These are phyloP conservation scores for Aethes cnicana DNA, from an alignment of 2,888 invertebrate genomes.

Conservation along the genomic window DNA sequence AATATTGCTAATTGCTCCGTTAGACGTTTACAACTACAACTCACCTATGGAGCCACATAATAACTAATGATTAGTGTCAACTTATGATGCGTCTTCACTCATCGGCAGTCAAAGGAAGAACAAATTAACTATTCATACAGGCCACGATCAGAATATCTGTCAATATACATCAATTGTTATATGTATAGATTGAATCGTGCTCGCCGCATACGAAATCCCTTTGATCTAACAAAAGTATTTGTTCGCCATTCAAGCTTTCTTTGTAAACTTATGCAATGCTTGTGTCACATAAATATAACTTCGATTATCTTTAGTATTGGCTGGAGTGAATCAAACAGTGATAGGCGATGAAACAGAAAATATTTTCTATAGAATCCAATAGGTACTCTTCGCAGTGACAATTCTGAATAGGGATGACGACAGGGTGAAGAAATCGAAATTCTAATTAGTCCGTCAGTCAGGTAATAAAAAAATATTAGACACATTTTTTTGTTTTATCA, in stretches of 20 bases:
- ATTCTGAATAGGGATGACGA: no score
- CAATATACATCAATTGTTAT: constrained; percentile 50
- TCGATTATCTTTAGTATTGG: constrained; percentile 39
- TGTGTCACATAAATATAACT: constrained; percentile 48
- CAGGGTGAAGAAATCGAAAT: no score
- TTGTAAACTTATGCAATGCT: constrained; percentile 62
- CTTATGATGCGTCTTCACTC: constrained; percentile 40
- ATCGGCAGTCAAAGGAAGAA: constrained; percentile 33
- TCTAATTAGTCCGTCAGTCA: no score
- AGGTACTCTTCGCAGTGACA: no score
- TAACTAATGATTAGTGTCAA: constrained; percentile 61
- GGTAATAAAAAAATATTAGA: no score
- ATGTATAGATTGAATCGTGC: constrained; percentile 40
- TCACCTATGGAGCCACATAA: constrained; percentile 41
- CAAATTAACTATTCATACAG: constrained; percentile 42
- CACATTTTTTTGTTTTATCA: no score
- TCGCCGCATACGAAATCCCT: constrained; percentile 38
- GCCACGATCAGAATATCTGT: constrained; percentile 40
- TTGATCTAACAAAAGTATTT: constrained; percentile 48
- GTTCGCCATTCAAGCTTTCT: constrained; percentile 56
- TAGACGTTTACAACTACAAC: constrained; percentile 30
- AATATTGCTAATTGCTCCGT: constrained; percentile 23
- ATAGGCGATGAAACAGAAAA: constrained; percentile 4
- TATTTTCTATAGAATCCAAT: no score
- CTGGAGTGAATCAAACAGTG: constrained; percentile 1